phyloP scores from a whole-genome alignment of 1,140 invertebrate species.

The Papilio dardanus region DNA sequence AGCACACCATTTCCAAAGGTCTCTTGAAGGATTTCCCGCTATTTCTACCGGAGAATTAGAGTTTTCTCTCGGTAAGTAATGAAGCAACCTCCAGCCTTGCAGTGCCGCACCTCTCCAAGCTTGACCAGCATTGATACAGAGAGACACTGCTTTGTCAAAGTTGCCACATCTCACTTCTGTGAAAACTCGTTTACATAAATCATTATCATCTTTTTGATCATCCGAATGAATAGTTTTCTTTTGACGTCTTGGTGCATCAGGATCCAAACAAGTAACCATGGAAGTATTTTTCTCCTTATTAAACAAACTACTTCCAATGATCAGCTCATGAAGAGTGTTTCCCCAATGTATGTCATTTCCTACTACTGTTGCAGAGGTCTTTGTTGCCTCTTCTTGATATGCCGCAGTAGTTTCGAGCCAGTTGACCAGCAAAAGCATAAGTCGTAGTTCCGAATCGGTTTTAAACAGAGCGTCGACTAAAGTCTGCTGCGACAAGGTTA shows the following conservation, averaged over 20 bases:
- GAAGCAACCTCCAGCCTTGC: conserved; percentile 92
- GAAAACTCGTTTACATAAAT: conserved; percentile 88
- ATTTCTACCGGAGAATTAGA: conserved; percentile 83
- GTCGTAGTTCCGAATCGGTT: conserved; percentile 86
- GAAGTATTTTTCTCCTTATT: conserved; percentile 73
- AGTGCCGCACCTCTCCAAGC: conserved; percentile 94
- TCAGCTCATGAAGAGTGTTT: conserved; percentile 93
- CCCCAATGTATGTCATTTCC: conserved; percentile 93
- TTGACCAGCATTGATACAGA: conserved; percentile 93
- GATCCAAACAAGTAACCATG: conserved; percentile 91
- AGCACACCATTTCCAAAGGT: conserved; percentile 95
- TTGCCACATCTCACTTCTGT: conserved; percentile 92
- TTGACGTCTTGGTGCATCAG: conserved; percentile 94
- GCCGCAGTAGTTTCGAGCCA: conserved; percentile 94
- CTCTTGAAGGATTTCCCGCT: conserved; percentile 93
- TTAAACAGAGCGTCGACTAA: conserved; percentile 74
- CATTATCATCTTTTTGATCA: conserved; percentile 93
- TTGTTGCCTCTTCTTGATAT: conserved; percentile 86
- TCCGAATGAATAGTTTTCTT: conserved; percentile 92
- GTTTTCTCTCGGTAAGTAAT: conserved; percentile 72
- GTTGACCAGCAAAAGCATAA: conserved; percentile 94
- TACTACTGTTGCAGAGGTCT: conserved; percentile 85
- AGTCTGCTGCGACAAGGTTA: conserved; percentile 73
- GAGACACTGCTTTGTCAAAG: conserved; percentile 91
- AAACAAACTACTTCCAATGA: conserved; percentile 82